These are phyloP conservation scores for Leuciscus waleckii DNA, from an alignment of 2,797 vertebrate genomes.

Conservation along the genomic window DNA sequence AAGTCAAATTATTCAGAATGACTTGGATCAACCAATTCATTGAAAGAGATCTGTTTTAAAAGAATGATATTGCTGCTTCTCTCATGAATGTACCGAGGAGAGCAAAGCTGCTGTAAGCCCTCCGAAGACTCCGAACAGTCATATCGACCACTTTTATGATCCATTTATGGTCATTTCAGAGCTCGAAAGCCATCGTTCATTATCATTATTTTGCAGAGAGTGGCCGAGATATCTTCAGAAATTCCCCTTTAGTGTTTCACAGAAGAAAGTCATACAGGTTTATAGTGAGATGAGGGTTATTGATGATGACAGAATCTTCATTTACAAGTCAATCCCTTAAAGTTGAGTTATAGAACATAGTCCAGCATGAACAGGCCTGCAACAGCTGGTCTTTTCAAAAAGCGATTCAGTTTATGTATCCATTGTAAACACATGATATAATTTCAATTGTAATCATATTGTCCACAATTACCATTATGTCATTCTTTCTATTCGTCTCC, in stretches of 20 bases:
- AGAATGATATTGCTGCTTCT: not conserved
- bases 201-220: not conserved
- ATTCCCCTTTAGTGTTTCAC: not conserved
- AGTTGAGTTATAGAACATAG: not conserved
- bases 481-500: not conserved
- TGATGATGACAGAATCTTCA: not conserved
- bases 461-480: slow-evolving; percentile 17
- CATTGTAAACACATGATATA: not conserved
- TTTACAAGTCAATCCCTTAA: not conserved
- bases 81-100: not conserved
- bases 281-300: not conserved
- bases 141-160: not conserved
- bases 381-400: not conserved
- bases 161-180: not conserved
- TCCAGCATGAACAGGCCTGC: not conserved
- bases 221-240: not conserved
- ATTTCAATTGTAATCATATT: not conserved
- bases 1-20: not conserved
- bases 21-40: not conserved
- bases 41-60: not conserved
- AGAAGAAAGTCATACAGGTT: not conserved
- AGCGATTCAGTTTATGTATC: not conserved
- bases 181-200: not conserved
- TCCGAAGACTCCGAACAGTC: not conserved
- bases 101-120: not conserved